Conservation (phyloP, 2,113 vertebrate genomes). For the Gnathonemus echidnorhynchus region DNA sequence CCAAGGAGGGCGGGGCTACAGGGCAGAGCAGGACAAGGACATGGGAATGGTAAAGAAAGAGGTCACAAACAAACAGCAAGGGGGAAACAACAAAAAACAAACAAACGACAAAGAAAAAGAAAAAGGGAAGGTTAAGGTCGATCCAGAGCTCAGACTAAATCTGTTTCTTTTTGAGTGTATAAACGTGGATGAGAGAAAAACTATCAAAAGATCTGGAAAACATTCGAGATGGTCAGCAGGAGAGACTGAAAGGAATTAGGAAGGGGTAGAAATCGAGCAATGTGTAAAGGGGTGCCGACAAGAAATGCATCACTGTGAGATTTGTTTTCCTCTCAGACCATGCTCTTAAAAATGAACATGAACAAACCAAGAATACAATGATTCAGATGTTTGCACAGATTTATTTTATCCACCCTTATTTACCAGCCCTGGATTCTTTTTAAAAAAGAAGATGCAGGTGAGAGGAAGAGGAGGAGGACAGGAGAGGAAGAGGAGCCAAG, state of each 20-base stretch:
- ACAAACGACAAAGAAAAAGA: conserved; percentile 47
- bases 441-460: conserved; percentile 3
- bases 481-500: background rate
- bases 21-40: conserved; percentile 23
- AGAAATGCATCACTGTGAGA: background rate
- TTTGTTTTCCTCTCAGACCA: background rate
- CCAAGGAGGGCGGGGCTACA: conserved; percentile 32
- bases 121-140: conserved; percentile 40
- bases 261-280: background rate
- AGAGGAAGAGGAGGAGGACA: background rate
- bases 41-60: conserved; percentile 18
- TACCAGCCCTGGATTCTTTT: conserved; percentile 7
- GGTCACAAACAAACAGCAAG: conserved; percentile 26
- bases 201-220: conserved; percentile 19
- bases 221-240: background rate
- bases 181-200: conserved; percentile 7
- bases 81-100: conserved; percentile 38
- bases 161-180: conserved; percentile 27
- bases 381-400: background rate
- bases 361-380: conserved; percentile 12
- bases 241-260: background rate
- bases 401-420: conserved; percentile 1
- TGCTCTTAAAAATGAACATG: conserved; percentile 11
- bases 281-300: conserved; percentile 2
- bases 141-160: conserved; percentile 30